Evolutionary conservation across 2,113 vertebrate genomes (phyloP).

Genomic region (Callocephalon fimbriatum): DNA sequence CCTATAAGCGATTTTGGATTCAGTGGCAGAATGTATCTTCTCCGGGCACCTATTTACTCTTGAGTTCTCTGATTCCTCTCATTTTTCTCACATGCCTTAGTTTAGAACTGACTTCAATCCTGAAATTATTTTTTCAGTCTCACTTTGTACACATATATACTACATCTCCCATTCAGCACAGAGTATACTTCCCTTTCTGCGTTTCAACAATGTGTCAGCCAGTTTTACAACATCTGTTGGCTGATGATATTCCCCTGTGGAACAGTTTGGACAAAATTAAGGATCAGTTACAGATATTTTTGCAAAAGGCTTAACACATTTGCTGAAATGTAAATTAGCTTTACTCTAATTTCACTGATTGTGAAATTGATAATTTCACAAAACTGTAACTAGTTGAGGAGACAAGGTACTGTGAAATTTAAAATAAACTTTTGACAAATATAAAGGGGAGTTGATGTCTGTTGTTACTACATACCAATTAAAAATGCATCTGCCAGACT

Average conservation of each 20-base stretch:
- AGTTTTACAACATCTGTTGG: background rate
- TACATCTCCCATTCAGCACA: background rate
- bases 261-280: conserved; percentile 20
- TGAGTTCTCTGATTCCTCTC: background rate
- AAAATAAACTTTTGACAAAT: background rate
- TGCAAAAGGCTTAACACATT: background rate
- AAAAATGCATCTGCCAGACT: background rate
- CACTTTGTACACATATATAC: background rate
- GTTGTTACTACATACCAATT: background rate
- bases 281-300: background rate
- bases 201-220: background rate
- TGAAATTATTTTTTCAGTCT: background rate
- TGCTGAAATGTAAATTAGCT: conserved; percentile 28
- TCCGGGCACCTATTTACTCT: background rate
- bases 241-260: background rate
- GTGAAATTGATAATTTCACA: background rate
- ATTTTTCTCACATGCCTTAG: background rate
- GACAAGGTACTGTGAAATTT: background rate
- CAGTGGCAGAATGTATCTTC: background rate
- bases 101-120: background rate
- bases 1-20: background rate
- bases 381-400: background rate
- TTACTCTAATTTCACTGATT: background rate
- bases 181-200: background rate
- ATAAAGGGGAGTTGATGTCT: background rate